These are phyloP conservation scores for Chrysomallon squamiferum DNA, from an alignment of 1,140 invertebrate genomes.

Conservation along the genomic window DNA sequence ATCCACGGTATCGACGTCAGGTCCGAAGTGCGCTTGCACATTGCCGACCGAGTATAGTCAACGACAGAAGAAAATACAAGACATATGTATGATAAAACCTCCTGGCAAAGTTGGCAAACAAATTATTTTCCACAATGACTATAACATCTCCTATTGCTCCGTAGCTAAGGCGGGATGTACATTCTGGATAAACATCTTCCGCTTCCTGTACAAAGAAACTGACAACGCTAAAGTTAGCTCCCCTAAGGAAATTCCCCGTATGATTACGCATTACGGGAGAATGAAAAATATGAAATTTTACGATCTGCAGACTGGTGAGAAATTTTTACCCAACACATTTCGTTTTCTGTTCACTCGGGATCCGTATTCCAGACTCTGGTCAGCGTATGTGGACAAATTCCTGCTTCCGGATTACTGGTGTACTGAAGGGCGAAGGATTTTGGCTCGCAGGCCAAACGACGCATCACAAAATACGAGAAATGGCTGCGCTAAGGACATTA, in stretches of 20 bases:
- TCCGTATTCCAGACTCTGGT: constrained; percentile 26
- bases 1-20: no score
- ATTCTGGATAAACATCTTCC: not conserved
- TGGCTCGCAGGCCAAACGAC: not conserved
- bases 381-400: constrained; percentile 33
- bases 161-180: not conserved
- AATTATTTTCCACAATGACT: not conserved
- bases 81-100: not conserved
- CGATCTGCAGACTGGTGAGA: not conserved
- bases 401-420: constrained; percentile 25
- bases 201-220: not conserved
- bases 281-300: not conserved
- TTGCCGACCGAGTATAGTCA: no score
- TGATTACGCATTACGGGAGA: not conserved
- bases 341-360: constrained; percentile 26
- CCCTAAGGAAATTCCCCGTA: not conserved
- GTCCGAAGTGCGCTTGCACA: no score
- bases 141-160: not conserved
- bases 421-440: not conserved
- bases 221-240: not conserved
- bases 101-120: not conserved
- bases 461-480: not conserved
- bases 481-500: constrained; percentile 7
- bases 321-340: not conserved
- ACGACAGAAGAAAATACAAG: not conserved